These are phyloP conservation scores for Sesamia inferens DNA, from an alignment of 2,888 invertebrate genomes.

Conservation along the genomic window DNA sequence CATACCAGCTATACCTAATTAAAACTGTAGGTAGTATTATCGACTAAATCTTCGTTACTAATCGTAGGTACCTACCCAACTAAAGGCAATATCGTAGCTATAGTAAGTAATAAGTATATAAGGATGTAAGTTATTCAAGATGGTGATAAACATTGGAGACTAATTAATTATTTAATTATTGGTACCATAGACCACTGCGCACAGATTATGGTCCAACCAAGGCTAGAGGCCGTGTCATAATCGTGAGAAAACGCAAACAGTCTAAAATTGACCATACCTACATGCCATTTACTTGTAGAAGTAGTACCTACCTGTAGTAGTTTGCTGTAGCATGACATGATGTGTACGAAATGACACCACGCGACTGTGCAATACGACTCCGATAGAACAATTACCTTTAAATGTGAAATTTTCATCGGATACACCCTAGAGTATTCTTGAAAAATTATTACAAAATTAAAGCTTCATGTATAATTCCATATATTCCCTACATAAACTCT, in stretches of 20 bases:
- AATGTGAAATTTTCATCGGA: background rate
- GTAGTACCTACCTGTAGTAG: too few species aligned
- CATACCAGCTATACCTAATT: too few species aligned
- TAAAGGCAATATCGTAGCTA: background rate
- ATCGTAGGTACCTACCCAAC: background rate
- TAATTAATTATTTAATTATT: too few species aligned
- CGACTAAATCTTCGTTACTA: too few species aligned
- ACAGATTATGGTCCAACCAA: background rate
- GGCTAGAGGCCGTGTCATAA: background rate
- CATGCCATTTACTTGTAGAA: background rate
- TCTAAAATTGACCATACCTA: background rate
- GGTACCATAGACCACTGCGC: background rate
- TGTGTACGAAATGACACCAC: too few species aligned
- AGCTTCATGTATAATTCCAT: constrained; percentile 18
- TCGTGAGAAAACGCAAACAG: background rate
- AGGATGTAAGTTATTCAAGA: background rate
- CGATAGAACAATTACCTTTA: background rate
- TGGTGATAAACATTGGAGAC: background rate
- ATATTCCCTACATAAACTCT: constrained; percentile 16
- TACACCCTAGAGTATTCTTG: background rate
- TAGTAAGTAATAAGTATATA: background rate
- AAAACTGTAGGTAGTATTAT: too few species aligned
- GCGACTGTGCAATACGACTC: background rate
- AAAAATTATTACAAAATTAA: constrained; percentile 3
- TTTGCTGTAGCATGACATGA: too few species aligned